Percentiles rank a stretch among this genome's conserved stretches.
phyloP scores from a whole-genome alignment of 2,888 invertebrate genomes.

The Acronicta psi region DNA sequence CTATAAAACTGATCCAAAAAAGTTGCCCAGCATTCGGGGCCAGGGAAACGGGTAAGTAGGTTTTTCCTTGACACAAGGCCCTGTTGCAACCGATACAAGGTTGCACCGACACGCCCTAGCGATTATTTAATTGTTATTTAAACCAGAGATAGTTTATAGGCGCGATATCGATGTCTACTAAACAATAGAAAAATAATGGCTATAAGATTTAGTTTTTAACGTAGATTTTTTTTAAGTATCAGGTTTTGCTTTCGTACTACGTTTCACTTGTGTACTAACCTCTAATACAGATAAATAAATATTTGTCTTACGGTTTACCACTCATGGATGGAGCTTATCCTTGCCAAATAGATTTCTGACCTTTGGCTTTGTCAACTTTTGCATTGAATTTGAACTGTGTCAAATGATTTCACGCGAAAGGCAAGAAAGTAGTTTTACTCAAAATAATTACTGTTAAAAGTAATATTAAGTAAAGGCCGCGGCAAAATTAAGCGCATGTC shows the following conservation, averaged over 20 bases:
- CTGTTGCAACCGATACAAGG: conserved; percentile 88
- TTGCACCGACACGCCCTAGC: conserved; percentile 86
- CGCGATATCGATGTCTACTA: conserved; percentile 63
- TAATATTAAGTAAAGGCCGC: conserved; percentile 46
- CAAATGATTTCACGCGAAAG: conserved; percentile 63
- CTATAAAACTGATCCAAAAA: conserved; percentile 65
- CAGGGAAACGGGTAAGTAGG: conserved; percentile 87
- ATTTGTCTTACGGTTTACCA: conserved; percentile 68
- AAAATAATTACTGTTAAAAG: conserved; percentile 48
- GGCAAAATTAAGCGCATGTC: conserved; percentile 60
- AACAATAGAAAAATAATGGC: conserved; percentile 57
- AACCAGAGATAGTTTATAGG: conserved; percentile 76
- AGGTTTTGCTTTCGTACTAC: conserved; percentile 9
- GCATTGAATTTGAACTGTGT: conserved; percentile 62
- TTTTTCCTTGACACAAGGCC: conserved; percentile 87
- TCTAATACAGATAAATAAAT: conserved; percentile 63
- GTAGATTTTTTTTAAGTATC: conserved; percentile 11
- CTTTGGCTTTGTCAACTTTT: conserved; percentile 70
- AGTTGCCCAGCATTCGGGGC: conserved; percentile 74
- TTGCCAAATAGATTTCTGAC: conserved; percentile 68
- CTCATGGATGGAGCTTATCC: conserved; percentile 77
- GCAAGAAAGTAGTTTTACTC: conserved; percentile 40
- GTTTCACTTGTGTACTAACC: conserved; percentile 41
- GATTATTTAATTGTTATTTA: conserved; percentile 88
- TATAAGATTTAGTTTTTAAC: conserved; percentile 18